Conservation (phyloP, 2,888 invertebrate species). For the Cryptocheilus praepositus region DNA sequence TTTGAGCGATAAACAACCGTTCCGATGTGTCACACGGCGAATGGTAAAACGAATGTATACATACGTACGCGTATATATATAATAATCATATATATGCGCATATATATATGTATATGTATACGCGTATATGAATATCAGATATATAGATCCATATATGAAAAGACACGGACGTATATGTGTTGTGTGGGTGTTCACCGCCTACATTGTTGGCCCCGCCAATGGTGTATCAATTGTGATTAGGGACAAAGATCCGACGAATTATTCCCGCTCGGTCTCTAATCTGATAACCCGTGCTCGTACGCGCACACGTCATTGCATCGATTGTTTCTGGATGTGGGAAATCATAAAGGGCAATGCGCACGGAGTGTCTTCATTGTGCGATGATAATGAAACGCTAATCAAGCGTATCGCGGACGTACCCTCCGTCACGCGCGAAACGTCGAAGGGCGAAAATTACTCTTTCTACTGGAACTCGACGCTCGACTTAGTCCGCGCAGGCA, state of each 20-base stretch:
- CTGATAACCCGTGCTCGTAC: constrained; percentile 52
- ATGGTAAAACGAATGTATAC: constrained; percentile 55
- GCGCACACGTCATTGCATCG: constrained; percentile 59
- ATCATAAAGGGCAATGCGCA: constrained; percentile 57
- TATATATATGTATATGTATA: constrained; percentile 2
- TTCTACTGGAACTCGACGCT: too few relatives aligned
- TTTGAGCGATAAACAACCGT: constrained; percentile 59
- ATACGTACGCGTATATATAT: constrained; percentile 45
- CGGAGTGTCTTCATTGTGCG: constrained; percentile 55
- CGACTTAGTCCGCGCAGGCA: too few relatives aligned
- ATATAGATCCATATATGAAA: too few relatives aligned
- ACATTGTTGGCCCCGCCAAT: constrained; percentile 30
- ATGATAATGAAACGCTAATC: constrained; percentile 52
- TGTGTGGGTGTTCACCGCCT: not conserved
- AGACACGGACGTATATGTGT: not conserved
- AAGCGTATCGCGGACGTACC: constrained; percentile 29
- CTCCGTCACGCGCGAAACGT: constrained; percentile 13
- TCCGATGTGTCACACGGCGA: constrained; percentile 58
- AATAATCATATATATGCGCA: constrained; percentile 12
- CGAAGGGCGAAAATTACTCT: too few relatives aligned
- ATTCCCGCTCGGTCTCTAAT: constrained; percentile 59
- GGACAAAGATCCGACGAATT: constrained; percentile 62
- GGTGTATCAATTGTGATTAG: constrained; percentile 62
- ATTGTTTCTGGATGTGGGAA: constrained; percentile 57
- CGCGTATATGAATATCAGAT: not conserved